phyloP scores from a whole-genome alignment of 1,140 invertebrate species.

The Zaprionus tsacasi region DNA sequence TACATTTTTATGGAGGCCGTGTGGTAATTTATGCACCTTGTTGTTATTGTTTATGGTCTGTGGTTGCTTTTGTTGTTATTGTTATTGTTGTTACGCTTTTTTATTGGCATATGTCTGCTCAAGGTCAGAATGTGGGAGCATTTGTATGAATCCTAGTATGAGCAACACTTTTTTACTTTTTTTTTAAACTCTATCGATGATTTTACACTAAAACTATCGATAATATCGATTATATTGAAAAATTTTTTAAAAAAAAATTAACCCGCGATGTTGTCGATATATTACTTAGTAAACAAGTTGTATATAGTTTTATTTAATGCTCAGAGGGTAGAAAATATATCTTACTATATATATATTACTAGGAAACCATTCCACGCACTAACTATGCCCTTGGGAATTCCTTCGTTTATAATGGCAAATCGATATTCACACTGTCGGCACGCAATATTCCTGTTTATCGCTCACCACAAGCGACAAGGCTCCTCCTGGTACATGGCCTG shows the following conservation, averaged over 20 bases:
- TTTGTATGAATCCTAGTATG: neutral
- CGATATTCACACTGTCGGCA: slow-evolving; percentile 27
- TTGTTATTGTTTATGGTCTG: slow-evolving; percentile 32
- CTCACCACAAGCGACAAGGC: slow-evolving; percentile 52
- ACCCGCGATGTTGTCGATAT: too few relatives aligned
- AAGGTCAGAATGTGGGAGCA: slow-evolving; percentile 51
- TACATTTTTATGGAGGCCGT: slow-evolving; percentile 64
- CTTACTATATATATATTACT: neutral
- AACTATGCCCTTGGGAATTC: neutral
- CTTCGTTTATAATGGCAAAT: slow-evolving; percentile 3
- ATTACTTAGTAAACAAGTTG: neutral
- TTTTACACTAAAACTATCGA: too few relatives aligned
- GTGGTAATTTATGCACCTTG: slow-evolving; percentile 65
- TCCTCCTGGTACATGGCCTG: slow-evolving; percentile 47
- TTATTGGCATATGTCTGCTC: slow-evolving; percentile 32
- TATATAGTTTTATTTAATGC: neutral
- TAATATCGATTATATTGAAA: too few relatives aligned
- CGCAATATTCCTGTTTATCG: slow-evolving; percentile 18
- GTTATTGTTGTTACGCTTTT: slow-evolving; percentile 30
- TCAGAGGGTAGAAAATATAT: neutral
- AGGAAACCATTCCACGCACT: neutral
- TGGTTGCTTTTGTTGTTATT: slow-evolving; percentile 35
- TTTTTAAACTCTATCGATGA: too few relatives aligned
- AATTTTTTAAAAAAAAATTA: too few relatives aligned
- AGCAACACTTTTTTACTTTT: neutral